A percentile compares a stretch with the other conserved stretches of the same genome.
These are phyloP conservation scores for Mus minutoides DNA, from an alignment of 2,797 vertebrate genomes.

Conservation along the genomic window DNA sequence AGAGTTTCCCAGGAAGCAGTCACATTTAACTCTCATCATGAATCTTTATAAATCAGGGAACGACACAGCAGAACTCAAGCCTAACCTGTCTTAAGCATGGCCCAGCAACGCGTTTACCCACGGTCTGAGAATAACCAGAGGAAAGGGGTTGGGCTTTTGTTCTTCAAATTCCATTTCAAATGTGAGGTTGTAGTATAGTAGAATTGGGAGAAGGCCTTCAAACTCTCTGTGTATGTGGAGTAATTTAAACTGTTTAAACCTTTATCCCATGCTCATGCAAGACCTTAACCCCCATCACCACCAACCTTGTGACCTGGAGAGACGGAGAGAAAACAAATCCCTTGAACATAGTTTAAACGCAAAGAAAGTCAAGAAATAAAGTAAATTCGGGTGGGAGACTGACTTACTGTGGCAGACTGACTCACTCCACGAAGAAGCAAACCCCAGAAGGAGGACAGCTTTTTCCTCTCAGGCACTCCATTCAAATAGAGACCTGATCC, in stretches of 20 bases:
- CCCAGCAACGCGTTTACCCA: not conserved
- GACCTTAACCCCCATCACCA: not conserved
- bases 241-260: not conserved
- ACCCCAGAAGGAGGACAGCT: slow-evolving; percentile 12
- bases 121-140: not conserved
- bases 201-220: not conserved
- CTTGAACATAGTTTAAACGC: not conserved
- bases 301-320: not conserved
- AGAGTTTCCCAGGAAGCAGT: not conserved
- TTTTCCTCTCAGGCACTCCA: not conserved
- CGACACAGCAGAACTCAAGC: not conserved
- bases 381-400: not conserved
- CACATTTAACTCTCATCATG: not conserved
- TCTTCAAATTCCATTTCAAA: not conserved
- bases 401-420: not conserved
- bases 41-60: not conserved
- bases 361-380: slow-evolving; percentile 9
- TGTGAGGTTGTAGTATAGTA: not conserved
- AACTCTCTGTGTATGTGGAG: not conserved
- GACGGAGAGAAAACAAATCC: not conserved
- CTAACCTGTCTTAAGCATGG: not conserved
- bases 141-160: not conserved
- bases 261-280: not conserved
- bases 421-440: not conserved
- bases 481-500: slow-evolving; percentile 60